Evolutionary conservation across 2,888 invertebrate species (phyloP), one percentile per base, ranked within the genome.

Genomic region (Spialia ferax): DNA sequence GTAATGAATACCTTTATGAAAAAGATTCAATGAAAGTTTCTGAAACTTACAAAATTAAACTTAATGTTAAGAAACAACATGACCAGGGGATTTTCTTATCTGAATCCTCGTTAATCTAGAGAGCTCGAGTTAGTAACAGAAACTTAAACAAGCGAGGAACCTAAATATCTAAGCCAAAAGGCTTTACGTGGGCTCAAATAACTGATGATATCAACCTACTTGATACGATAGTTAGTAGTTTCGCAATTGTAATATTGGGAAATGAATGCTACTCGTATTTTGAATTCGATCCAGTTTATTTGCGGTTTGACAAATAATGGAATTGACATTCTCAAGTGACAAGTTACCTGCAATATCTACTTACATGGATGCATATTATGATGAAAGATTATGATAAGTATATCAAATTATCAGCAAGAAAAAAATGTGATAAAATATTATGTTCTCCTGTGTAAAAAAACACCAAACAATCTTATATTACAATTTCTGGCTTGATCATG

Each of bases 51-150:
- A 15, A 54, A 54, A 26, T 15, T 29, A 8, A 23, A 26, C n/a
- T 15, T 54, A 61, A 61, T 67, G 32, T 67, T 55, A 6, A 60
- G 20, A 61, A 67, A 48, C 60, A 45, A 55, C 52, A 61, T 42
- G 18, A 60, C 45, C 54, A 32, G 45, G n/a, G n/a, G n/a, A n/a
- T n/a, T n/a, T n/a, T n/a, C n/a, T n/a, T 26, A 23, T 5, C 59
- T 38, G 26, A 57, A n/a, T 18, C 60, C 54, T 45, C 66, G 60
- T 66, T 60, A 54, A 60, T 66, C 66, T 66, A 52, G 54, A 15
- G 67, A 18, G 61, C 67, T 67, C 57, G 42, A 55, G 61, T 67
- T 42, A 48, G 54, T 60, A 50, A 61, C n/a, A n/a, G n/a, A n/a
- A 66, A 61, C 54, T 61, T 66, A 61, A 66, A 66, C 42, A n/a